Base-by-base conservation (phyloP, 2,797 vertebrate species). In the Gobionotothen gibberifrons region DNA sequence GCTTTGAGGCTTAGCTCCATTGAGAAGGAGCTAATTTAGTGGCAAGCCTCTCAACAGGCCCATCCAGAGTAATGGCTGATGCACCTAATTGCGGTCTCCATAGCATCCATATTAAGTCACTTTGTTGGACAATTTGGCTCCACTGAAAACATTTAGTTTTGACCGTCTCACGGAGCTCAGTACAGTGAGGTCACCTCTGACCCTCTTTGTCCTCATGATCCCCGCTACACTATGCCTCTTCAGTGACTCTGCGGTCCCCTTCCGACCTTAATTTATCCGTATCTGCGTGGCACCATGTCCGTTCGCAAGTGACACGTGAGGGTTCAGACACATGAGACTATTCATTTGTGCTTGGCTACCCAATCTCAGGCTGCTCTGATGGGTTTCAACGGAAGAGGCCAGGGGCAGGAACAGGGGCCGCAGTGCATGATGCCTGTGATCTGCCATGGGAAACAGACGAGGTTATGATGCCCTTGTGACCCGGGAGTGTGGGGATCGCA, bases 391-490 rank as follows among this genome's bases (percentile, higher is more conserved):
- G 55, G 57, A 79, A 72, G 79, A 82, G 86, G 87, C 81, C 76
- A 65, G 72, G 66, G 70, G 73, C 55, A 76, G 80, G 84, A 81
- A 68, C 58, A 54, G 82, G 81, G 79, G 68, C 71, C 22, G 58
- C 74, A 64, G 85, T 79, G 75, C 56, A 72, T 69, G 74, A 74
- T 75, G 85, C 71, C 69, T 89, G 72, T 85, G 78, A 88, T 90
- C 86, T 78, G 69, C 73, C 68, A 85, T 85, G 83, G 83, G 86
- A 90, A 90, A 85, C 40, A 52, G 63, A 55, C 32, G 43, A 61
- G 86, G 79, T 89, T 79, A 76, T 80, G 57, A 79, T 75, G 83
- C 57, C 79, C 82, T 79, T 79, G 67, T 91, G 89, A 91, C 86
- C 82, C 67, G 17, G 40, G 67, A 77, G 89, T 87, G 86, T 87